Evolutionary conservation across 2,113 vertebrate species (phyloP).

Genomic region (Phasianus colchicus): DNA sequence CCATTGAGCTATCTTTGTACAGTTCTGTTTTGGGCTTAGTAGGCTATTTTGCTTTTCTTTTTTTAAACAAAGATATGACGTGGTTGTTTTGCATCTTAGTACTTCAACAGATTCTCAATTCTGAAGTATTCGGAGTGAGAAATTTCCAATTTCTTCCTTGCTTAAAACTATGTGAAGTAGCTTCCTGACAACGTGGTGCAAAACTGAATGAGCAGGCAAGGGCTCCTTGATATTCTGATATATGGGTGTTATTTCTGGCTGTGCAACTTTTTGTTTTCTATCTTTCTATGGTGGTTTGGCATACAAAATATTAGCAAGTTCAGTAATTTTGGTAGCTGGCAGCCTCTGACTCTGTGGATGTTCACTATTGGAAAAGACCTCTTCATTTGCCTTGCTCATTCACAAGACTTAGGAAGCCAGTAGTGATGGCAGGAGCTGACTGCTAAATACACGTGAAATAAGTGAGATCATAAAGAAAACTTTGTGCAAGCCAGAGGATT

Average conservation of each 20-base stretch:
- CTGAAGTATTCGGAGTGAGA: not conserved
- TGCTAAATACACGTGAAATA: not conserved
- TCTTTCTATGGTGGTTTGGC: not conserved
- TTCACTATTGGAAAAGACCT: not conserved
- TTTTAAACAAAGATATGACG: not conserved
- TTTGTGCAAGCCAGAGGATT: not conserved
- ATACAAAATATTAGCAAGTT: not conserved
- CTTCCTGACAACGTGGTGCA: not conserved
- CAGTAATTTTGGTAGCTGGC: not conserved
- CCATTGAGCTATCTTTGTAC: not conserved
- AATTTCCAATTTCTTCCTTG: not conserved
- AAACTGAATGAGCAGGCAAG: not conserved
- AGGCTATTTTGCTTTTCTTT: not conserved
- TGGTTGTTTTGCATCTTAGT: not conserved
- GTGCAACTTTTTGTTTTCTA: not conserved
- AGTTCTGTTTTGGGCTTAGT: not conserved
- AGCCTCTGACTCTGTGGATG: not conserved
- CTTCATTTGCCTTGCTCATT: not conserved
- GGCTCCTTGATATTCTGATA: not conserved
- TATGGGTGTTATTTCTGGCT: fast-evolving
- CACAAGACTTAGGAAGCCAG: not conserved
- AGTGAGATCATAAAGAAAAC: not conserved
- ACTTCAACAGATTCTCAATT: not conserved
- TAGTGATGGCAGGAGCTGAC: not conserved
- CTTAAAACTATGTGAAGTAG: not conserved